Percentiles rank a stretch among this genome's conserved stretches.
Conservation (phyloP, 2,113 vertebrate species). For the Odobenus rosmarus region DNA sequence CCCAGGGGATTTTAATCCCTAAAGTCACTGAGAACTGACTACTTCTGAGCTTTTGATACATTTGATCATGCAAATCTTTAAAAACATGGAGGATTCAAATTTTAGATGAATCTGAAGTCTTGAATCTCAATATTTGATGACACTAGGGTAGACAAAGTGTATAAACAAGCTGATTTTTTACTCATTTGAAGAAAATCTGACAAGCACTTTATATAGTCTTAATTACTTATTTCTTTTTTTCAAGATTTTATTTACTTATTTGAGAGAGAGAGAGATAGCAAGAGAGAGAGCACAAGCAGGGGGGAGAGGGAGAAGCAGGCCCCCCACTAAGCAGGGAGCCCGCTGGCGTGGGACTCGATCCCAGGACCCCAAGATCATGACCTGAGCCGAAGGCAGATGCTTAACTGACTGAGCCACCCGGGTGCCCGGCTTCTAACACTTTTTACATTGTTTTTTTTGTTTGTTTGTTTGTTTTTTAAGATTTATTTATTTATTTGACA, state of each 20-base stretch:
- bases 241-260: neutral
- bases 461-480: too few relatives aligned
- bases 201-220: neutral
- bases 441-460: neutral
- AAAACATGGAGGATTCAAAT: neutral
- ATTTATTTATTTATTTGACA: neutral
- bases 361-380: neutral
- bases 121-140: neutral
- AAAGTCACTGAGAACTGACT: neutral
- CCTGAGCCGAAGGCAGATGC: neutral
- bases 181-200: neutral
- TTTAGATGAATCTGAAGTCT: neutral
- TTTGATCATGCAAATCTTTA: neutral
- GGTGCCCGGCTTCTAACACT: neutral
- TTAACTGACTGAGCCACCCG: neutral
- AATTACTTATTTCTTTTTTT: neutral
- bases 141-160: neutral
- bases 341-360: rapidly evolving
- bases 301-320: too few relatives aligned
- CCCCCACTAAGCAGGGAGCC: neutral
- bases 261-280: neutral
- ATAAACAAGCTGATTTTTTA: neutral
- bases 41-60: neutral
- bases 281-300: neutral
- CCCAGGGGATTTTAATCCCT: neutral